These are phyloP conservation scores for Conus ventricosus DNA, from an alignment of 1,140 invertebrate genomes.

Conservation along the genomic window DNA sequence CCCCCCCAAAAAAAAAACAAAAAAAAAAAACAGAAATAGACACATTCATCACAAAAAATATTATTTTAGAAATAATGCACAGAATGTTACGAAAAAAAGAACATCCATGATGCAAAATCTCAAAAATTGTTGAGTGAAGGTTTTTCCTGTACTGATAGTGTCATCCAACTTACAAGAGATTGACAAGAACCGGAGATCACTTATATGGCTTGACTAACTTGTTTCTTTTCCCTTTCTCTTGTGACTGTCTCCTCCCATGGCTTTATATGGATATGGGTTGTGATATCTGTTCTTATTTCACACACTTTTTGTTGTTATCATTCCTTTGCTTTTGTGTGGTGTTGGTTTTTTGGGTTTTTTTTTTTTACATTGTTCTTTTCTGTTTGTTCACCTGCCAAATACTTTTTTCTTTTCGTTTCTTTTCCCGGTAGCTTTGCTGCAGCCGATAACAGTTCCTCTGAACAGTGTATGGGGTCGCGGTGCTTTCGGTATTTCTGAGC, in stretches of 20 bases:
- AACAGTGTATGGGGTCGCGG: background rate
- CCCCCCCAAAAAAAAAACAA: no score
- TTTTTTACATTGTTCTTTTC: background rate
- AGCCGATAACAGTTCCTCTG: background rate
- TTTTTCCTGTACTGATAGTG: no score
- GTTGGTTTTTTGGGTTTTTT: background rate
- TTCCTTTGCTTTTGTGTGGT: background rate
- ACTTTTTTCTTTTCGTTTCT: background rate
- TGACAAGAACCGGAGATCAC: no score
- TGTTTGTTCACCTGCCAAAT: background rate
- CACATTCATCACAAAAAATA: no score
- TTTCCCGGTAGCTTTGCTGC: background rate
- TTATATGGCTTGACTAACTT: no score
- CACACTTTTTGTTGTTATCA: background rate
- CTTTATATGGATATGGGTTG: background rate
- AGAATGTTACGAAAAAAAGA: no score
- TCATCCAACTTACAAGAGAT: no score
- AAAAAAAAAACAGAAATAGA: no score
- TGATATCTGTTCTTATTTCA: background rate
- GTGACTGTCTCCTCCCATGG: background rate
- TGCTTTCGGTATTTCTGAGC: slow-evolving; percentile 7
- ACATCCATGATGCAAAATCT: no score
- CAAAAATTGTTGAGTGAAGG: no score
- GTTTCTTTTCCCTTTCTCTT: background rate
- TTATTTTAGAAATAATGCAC: no score